phyloP scores from a whole-genome alignment of 2,888 invertebrate genomes.

The Iselma pallidipennis region DNA sequence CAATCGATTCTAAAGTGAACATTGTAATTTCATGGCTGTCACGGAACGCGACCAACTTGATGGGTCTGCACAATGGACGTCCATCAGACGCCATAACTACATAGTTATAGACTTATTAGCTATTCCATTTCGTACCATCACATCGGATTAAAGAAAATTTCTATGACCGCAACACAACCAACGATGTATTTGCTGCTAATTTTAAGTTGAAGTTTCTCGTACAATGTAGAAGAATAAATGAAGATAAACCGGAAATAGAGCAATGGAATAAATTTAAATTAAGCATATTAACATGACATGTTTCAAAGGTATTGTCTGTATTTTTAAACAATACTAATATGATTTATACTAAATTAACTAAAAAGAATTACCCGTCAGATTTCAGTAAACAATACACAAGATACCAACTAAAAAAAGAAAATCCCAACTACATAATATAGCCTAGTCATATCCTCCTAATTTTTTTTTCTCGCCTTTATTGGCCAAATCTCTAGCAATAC shows the following conservation, averaged over 20 bases:
- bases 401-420: neutral
- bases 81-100: slow-evolving; percentile 46
- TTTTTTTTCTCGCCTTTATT: neutral
- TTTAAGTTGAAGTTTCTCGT: too few relatives aligned
- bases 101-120: slow-evolving; percentile 50
- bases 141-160: neutral
- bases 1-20: slow-evolving; percentile 57
- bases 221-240: neutral
- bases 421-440: too few relatives aligned
- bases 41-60: slow-evolving; percentile 52
- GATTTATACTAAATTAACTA: too few relatives aligned
- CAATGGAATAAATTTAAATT: neutral
- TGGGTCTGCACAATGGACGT: slow-evolving; percentile 51
- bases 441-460: neutral
- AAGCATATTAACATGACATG: too few relatives aligned
- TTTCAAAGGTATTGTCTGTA: too few relatives aligned
- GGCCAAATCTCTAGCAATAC: neutral
- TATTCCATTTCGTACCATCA: slow-evolving; percentile 39
- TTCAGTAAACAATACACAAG: neutral
- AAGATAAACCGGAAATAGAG: neutral
- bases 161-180: neutral
- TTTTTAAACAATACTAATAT: too few relatives aligned
- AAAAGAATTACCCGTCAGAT: neutral
- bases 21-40: slow-evolving; percentile 58
- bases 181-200: neutral